Percentiles rank a stretch among this genome's conserved stretches.
phyloP scores from a whole-genome alignment of 2,888 invertebrate species.

The Ethmia dodecea region DNA sequence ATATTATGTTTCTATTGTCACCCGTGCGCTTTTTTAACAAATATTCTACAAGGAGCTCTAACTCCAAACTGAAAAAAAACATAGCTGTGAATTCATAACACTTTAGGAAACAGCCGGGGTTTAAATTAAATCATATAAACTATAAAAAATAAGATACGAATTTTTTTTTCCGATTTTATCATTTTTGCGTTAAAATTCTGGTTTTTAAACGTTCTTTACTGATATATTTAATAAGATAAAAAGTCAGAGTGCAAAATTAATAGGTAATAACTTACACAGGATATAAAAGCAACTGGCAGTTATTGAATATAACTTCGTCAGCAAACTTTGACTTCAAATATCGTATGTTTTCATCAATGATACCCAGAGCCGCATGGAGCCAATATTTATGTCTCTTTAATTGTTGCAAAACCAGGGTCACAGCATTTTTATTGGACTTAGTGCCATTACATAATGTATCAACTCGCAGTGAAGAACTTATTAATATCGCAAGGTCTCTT shows the following conservation, averaged over 20 bases:
- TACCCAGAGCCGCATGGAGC: slow-evolving; percentile 77
- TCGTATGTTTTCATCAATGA: slow-evolving; percentile 77
- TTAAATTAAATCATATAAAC: no score
- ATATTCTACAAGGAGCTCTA: slow-evolving; percentile 38
- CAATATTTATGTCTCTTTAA: slow-evolving; percentile 80
- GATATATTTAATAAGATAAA: no score
- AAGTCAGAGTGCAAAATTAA: no score
- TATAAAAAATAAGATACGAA: no score
- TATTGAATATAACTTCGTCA: slow-evolving; percentile 73
- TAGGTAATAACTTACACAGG: slow-evolving; percentile 79
- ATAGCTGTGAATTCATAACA: no score
- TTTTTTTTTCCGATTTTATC: background rate
- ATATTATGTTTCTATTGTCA: slow-evolving; percentile 12
- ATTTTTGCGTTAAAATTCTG: no score
- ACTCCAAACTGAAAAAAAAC: slow-evolving; percentile 42
- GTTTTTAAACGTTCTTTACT: no score
- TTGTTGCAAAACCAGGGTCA: slow-evolving; percentile 28
- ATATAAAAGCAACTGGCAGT: slow-evolving; percentile 82
- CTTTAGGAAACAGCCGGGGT: no score
- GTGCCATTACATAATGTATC: slow-evolving; percentile 5
- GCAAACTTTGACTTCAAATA: slow-evolving; percentile 74
- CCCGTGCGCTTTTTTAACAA: slow-evolving; percentile 32
- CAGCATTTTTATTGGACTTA: slow-evolving; percentile 6
- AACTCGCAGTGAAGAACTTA: slow-evolving; percentile 38
- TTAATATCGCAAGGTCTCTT: slow-evolving; percentile 50